Evolutionary conservation across 2,797 vertebrate species (phyloP).

Genomic region (Liasis olivaceus): DNA sequence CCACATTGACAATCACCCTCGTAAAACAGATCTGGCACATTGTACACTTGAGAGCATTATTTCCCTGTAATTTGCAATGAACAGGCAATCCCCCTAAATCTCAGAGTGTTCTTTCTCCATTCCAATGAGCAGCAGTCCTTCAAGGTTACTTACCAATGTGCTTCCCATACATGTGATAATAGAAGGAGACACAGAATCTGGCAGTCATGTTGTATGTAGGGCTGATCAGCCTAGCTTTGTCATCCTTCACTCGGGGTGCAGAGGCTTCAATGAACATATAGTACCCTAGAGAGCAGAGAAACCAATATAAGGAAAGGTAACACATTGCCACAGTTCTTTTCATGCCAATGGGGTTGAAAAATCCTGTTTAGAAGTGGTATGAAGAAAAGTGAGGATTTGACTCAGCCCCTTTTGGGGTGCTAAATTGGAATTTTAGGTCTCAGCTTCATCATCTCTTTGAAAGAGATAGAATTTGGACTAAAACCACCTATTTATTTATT

Average conservation of each 20-base stretch:
- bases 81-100: not conserved
- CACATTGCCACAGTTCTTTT: rapidly evolving
- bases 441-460: not conserved
- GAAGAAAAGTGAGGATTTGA: not conserved
- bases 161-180: slow-evolving; percentile 98
- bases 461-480: not conserved
- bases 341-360: rapidly evolving
- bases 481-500: not conserved
- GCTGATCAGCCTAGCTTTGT: slow-evolving; percentile 91
- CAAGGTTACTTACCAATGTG: slow-evolving; percentile 90
- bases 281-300: slow-evolving; percentile 77
- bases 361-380: not conserved
- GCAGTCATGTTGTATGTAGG: slow-evolving; percentile 91
- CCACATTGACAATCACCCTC: not conserved
- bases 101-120: not conserved
- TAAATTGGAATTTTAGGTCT: not conserved
- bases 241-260: slow-evolving; percentile 84
- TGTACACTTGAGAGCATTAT: not conserved
- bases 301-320: slow-evolving; percentile 21
- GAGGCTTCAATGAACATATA: slow-evolving; percentile 99
- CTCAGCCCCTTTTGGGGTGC: not conserved
- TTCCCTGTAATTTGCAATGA: not conserved
- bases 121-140: not conserved
- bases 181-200: slow-evolving; percentile 93
- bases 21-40: not conserved